Evolutionary conservation across 2,888 invertebrate species (phyloP).

Genomic region (Papilio protenor): DNA sequence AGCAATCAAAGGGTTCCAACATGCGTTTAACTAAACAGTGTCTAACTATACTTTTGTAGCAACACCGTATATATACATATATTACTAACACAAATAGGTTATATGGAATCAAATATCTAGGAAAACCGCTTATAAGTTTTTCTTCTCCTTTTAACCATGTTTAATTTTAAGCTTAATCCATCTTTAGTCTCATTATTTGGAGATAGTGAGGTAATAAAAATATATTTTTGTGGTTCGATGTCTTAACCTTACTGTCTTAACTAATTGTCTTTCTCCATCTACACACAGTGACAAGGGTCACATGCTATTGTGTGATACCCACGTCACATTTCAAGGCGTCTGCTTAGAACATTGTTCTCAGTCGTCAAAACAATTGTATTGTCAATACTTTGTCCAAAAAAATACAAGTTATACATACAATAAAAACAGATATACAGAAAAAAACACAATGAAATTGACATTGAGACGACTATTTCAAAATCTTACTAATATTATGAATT

Average conservation of each 20-base stretch:
- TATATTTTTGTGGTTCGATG: constrained; percentile 60
- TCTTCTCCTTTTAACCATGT: no score
- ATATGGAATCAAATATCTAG: neutral
- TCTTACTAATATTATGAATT: no score
- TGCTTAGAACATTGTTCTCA: neutral
- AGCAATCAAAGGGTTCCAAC: no score
- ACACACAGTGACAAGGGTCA: constrained; percentile 18
- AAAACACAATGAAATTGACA: no score
- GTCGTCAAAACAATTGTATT: constrained; percentile 15
- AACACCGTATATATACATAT: no score
- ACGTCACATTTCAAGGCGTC: constrained; percentile 16
- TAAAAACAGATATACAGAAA: neutral
- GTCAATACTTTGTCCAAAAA: neutral
- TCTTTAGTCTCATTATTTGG: neutral
- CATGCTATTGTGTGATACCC: constrained; percentile 17
- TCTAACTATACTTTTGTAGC: no score
- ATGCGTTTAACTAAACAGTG: no score
- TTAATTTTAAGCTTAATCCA: neutral
- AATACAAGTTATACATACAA: neutral
- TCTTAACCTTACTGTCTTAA: neutral
- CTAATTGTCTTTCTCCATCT: constrained; percentile 58
- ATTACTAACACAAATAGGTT: no score
- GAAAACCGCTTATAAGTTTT: no score
- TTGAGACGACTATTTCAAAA: no score
- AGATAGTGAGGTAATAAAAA: constrained; percentile 48